phyloP scores from a whole-genome alignment of 2,797 vertebrate species.

The Cossypha dichroa region DNA sequence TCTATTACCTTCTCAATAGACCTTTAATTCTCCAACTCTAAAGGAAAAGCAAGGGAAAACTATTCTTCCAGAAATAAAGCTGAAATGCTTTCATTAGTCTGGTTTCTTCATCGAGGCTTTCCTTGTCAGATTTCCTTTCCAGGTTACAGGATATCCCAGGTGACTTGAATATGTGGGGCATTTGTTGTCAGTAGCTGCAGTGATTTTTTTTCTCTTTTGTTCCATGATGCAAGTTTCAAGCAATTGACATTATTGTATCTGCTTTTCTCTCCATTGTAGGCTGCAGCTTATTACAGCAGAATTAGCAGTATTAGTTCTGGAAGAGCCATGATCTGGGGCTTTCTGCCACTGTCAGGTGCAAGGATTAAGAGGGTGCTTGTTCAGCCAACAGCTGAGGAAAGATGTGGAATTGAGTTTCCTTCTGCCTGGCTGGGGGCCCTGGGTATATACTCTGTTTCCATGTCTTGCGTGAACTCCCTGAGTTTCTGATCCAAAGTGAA shows the following conservation, averaged over 20 bases:
- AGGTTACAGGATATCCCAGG: background rate
- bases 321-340: background rate
- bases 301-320: background rate
- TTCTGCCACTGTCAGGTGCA: background rate
- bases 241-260: background rate
- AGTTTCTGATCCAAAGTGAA: background rate
- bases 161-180: background rate
- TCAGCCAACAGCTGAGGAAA: background rate
- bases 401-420: background rate
- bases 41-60: background rate
- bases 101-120: background rate
- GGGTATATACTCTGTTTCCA: background rate
- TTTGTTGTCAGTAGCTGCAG: background rate
- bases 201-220: background rate
- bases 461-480: fast-evolving
- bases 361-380: background rate
- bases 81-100: background rate
- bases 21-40: background rate
- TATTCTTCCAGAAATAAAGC: background rate
- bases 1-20: background rate
- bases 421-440: background rate
- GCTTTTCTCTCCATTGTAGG: background rate
- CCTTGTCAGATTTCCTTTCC: too few species aligned
- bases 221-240: background rate
- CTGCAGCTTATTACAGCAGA: background rate